phyloP scores from a whole-genome alignment of 2,888 invertebrate species.

The Hypomecis atomaria region DNA sequence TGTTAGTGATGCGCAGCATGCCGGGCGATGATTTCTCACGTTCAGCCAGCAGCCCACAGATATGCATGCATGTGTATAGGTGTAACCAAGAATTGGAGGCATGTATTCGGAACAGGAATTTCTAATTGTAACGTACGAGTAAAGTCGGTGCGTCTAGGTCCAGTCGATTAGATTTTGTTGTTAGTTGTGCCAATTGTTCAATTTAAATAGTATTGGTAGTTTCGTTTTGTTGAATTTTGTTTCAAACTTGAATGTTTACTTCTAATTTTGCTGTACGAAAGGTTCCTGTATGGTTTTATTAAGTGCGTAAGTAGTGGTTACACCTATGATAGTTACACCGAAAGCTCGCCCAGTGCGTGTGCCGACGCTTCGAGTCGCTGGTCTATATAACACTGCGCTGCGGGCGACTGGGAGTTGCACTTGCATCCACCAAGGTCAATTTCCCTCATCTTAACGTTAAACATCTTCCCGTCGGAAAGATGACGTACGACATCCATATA shows the following conservation, averaged over 20 bases:
- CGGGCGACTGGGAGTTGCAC: conserved; percentile 74
- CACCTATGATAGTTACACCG: conserved; percentile 42
- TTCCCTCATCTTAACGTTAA: conserved; percentile 80
- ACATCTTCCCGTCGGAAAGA: conserved; percentile 77
- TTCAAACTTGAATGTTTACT: neutral
- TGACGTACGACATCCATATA: conserved; percentile 81
- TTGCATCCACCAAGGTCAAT: conserved; percentile 80
- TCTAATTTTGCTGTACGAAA: neutral
- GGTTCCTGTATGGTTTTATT: neutral
- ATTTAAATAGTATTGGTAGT: neutral
- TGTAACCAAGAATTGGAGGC: conserved; percentile 35
- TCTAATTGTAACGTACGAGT: neutral
- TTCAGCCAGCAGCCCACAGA: conserved; percentile 58
- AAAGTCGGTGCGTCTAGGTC: neutral
- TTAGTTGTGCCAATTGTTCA: conserved; percentile 2
- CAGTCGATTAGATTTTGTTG: neutral
- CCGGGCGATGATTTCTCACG: conserved; percentile 64
- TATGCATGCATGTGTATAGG: conserved; percentile 55
- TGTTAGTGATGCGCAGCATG: conserved; percentile 63
- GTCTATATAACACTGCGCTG: conserved; percentile 78
- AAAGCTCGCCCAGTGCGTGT: conserved; percentile 52
- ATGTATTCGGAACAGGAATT: neutral
- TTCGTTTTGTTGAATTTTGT: neutral
- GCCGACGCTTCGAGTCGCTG: conserved; percentile 37
- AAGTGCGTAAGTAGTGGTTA: conserved; percentile 32